phyloP scores from a whole-genome alignment of 2,797 vertebrate genomes.

The Gobionotothen gibberifrons region DNA sequence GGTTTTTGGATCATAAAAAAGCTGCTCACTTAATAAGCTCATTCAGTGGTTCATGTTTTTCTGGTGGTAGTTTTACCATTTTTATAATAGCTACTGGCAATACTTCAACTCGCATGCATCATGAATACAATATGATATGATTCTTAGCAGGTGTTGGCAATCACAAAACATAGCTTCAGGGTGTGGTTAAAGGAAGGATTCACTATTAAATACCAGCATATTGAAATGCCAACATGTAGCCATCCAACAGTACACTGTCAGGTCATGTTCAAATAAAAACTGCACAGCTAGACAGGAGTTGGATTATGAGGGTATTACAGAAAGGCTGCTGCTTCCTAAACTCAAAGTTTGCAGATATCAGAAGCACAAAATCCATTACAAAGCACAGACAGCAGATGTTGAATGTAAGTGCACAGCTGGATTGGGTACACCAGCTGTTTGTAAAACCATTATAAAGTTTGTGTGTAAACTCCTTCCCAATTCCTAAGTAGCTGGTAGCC shows the following conservation, averaged over 20 bases:
- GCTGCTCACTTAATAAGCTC: background rate
- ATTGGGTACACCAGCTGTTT: background rate
- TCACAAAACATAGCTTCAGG: background rate
- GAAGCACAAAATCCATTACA: too few relatives aligned
- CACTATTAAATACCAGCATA: background rate
- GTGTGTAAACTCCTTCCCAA: background rate
- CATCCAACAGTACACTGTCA: background rate
- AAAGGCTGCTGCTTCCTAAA: background rate
- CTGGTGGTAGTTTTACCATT: background rate
- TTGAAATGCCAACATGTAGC: background rate
- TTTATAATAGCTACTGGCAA: background rate
- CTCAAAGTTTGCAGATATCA: background rate
- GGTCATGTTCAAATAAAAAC: background rate
- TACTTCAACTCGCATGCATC: background rate
- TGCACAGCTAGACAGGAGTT: background rate
- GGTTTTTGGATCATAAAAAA: constrained; percentile 53
- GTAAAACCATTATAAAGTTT: too few relatives aligned
- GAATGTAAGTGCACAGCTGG: too few relatives aligned
- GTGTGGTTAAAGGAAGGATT: background rate
- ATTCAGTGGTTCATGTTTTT: background rate
- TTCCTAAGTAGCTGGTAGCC: background rate
- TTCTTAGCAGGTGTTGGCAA: background rate
- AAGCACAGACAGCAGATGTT: too few relatives aligned
- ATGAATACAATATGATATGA: background rate
- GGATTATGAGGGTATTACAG: background rate